These are phyloP conservation scores for Protosalanx chinensis DNA, from an alignment of 2,797 vertebrate species.

Conservation along the genomic window DNA sequence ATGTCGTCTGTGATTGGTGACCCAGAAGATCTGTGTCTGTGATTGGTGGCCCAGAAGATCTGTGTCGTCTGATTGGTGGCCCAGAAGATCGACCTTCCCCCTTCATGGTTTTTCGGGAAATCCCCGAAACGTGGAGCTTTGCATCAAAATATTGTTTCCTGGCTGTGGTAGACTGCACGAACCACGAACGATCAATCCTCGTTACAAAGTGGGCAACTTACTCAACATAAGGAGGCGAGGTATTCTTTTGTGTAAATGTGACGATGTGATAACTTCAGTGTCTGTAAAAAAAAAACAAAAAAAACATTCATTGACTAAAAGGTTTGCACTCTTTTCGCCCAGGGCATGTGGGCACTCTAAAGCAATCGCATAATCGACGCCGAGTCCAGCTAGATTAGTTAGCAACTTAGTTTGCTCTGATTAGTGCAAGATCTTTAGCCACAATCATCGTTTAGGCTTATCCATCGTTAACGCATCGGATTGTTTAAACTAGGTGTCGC, in stretches of 20 bases:
- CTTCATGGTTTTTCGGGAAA: conserved; percentile 18
- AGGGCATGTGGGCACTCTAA: background rate
- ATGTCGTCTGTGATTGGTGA: conserved; percentile 48
- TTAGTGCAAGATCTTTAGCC: background rate
- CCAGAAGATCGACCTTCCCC: background rate
- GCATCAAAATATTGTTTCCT: conserved; percentile 49
- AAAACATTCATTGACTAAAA: background rate
- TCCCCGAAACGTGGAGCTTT: background rate
- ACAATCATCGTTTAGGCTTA: too few relatives aligned
- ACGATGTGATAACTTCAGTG: background rate
- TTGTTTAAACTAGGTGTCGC: background rate
- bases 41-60: conserved; percentile 6
- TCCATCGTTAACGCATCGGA: too few relatives aligned
- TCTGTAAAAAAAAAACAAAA: too few relatives aligned
- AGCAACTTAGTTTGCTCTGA: background rate
- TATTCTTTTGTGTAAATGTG: conserved; percentile 7
- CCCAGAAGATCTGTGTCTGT: rapidly evolving
- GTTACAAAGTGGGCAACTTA: too few relatives aligned
- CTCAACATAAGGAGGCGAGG: conserved; percentile 7
- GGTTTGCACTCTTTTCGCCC: background rate
- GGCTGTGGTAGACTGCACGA: rapidly evolving
- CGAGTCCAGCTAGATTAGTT: background rate
- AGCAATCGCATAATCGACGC: background rate
- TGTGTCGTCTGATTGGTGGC: conserved; percentile 9
- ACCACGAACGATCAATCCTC: background rate